Conservation (phyloP, 23 tunicate genomes). For the Oikopleura albicans region DNA sequence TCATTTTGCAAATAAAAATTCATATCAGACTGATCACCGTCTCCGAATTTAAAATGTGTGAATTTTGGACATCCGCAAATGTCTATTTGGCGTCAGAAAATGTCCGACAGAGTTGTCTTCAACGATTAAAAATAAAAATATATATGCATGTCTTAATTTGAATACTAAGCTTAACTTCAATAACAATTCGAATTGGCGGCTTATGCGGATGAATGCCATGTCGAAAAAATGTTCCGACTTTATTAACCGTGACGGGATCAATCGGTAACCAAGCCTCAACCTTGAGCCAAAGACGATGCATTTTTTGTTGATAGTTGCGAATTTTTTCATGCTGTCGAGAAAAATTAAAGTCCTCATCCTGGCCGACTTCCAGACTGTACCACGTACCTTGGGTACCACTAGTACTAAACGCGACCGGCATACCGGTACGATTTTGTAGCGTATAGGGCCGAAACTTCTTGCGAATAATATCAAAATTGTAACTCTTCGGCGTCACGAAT, state of each 20-base stretch:
- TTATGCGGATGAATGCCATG: slow-evolving; percentile 30
- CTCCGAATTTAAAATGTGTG: no score
- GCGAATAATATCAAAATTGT: not conserved
- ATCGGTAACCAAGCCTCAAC: slow-evolving; percentile 51
- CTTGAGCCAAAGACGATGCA: slow-evolving; percentile 33
- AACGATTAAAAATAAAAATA: no score
- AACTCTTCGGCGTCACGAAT: not conserved
- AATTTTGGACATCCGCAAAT: no score
- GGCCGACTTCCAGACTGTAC: not conserved
- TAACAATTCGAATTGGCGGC: slow-evolving; percentile 47
- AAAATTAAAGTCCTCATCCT: not conserved
- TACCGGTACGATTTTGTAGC: not conserved
- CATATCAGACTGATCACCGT: no score
- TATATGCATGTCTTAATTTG: no score
- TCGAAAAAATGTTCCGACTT: slow-evolving; percentile 75
- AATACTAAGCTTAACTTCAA: slow-evolving; percentile 41
- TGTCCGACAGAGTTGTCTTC: no score
- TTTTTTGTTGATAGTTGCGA: not conserved
- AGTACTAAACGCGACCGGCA: not conserved
- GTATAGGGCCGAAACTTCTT: slow-evolving; percentile 11
- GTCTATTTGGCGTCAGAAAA: no score
- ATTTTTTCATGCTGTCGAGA: not conserved
- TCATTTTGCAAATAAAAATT: no score
- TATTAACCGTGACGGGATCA: slow-evolving; percentile 70
- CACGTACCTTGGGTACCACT: not conserved